These are phyloP conservation scores for Onychomys torridus DNA, from an alignment of 2,797 vertebrate genomes.

Conservation along the genomic window DNA sequence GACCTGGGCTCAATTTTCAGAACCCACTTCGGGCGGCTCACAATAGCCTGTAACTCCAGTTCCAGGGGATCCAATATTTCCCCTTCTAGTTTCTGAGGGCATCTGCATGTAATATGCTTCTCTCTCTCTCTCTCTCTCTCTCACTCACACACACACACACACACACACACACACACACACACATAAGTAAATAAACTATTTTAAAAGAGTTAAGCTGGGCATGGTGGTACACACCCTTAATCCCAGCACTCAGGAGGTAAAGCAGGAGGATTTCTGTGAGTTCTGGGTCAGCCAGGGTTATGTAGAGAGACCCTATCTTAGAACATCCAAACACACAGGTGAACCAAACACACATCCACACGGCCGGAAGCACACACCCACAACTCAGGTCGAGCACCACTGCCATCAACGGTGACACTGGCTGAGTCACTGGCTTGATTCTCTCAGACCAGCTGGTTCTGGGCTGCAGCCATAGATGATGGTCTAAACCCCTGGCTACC, in stretches of 20 bases:
- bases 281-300: too few species aligned
- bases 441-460: neutral
- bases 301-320: neutral
- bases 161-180: neutral
- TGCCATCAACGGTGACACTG: fast-evolving
- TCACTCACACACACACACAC: neutral
- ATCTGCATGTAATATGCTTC: neutral
- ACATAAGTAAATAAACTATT: neutral
- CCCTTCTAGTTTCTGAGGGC: neutral
- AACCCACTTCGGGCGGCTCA: neutral
- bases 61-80: neutral
- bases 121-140: too few species aligned
- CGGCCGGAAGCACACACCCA: neutral
- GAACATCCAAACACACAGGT: neutral
- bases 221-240: neutral
- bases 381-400: fast-evolving
- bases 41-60: neutral
- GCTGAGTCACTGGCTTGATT: neutral
- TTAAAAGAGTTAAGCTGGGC: neutral
- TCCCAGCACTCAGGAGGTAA: neutral
- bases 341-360: neutral
- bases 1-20: neutral
- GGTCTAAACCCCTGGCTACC: neutral
- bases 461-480: neutral
- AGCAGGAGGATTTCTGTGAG: neutral